Conservation (phyloP, 2,888 invertebrate species). For the Pristionchus exspectatus region DNA sequence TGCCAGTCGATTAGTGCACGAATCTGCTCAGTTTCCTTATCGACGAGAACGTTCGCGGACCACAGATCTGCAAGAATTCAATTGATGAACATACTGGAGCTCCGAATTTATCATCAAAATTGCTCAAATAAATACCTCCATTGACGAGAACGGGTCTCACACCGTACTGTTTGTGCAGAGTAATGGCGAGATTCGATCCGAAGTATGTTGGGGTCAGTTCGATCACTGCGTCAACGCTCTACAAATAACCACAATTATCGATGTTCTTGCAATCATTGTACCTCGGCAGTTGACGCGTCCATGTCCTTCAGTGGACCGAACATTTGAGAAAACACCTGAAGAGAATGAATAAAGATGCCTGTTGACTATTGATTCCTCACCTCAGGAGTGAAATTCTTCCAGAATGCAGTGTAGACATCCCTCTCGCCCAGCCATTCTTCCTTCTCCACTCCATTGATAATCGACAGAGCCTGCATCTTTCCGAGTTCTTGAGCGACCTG, state of each 20-base stretch:
- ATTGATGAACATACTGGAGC: neutral
- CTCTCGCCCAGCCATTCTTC: constrained; percentile 21
- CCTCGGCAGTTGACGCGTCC: neutral
- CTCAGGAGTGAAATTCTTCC: constrained; percentile 18
- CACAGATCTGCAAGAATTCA: constrained; percentile 34
- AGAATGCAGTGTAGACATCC: constrained; percentile 2
- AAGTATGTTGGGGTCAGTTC: neutral
- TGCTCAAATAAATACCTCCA: neutral
- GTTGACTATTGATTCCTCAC: neutral
- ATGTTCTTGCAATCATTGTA: neutral
- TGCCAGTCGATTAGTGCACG: constrained; percentile 44
- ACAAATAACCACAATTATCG: neutral
- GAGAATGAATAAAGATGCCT: neutral
- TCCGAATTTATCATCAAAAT: neutral
- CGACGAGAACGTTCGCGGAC: constrained; percentile 47
- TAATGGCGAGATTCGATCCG: constrained; percentile 12
- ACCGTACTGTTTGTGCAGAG: constrained; percentile 28
- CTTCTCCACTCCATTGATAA: constrained; percentile 26
- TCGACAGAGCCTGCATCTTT: constrained; percentile 26
- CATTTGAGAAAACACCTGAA: neutral
- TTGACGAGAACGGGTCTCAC: constrained; percentile 44
- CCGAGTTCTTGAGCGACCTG: constrained; percentile 35
- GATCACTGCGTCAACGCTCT: neutral
- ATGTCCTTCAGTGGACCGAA: neutral
- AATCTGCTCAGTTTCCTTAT: constrained; percentile 1